phyloP scores from a whole-genome alignment of 2,888 invertebrate species.

The Trichacis sp. region DNA sequence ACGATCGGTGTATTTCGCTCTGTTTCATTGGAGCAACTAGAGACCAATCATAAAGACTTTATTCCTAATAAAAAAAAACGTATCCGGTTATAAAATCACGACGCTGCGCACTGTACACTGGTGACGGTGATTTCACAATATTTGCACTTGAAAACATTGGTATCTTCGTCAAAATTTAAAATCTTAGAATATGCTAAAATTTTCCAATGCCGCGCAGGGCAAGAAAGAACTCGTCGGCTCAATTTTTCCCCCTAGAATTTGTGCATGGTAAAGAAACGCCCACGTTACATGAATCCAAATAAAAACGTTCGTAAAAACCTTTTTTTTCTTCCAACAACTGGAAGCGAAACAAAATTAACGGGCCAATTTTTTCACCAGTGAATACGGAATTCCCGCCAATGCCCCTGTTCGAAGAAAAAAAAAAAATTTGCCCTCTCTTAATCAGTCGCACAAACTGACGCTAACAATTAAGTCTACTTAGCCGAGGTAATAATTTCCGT shows the following conservation, averaged over 20 bases:
- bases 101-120: background rate
- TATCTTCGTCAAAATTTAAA: background rate
- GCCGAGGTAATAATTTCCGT: conserved; percentile 24
- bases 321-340: background rate
- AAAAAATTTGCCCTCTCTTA: conserved; percentile 26
- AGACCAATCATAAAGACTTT: conserved; percentile 15
- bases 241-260: too few relatives aligned
- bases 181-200: too few relatives aligned
- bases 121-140: background rate
- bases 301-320: background rate
- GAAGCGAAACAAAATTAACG: background rate
- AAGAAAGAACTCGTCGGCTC: too few relatives aligned
- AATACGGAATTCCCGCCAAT: conserved; percentile 52
- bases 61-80: conserved; percentile 2
- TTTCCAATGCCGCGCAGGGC: too few relatives aligned
- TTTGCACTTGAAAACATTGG: background rate
- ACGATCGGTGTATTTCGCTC: conserved; percentile 29
- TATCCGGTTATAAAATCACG: background rate
- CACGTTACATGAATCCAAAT: background rate
- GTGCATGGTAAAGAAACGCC: too few relatives aligned
- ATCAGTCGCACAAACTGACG: conserved; percentile 39
- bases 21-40: conserved; percentile 14
- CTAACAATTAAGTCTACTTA: conserved; percentile 43
- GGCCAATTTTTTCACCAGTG: background rate
- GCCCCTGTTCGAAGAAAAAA: conserved; percentile 42